A percentile compares a stretch with the other conserved stretches of the same genome.
phyloP scores from a whole-genome alignment of 2,888 invertebrate genomes.

The Tinea semifulvella region DNA sequence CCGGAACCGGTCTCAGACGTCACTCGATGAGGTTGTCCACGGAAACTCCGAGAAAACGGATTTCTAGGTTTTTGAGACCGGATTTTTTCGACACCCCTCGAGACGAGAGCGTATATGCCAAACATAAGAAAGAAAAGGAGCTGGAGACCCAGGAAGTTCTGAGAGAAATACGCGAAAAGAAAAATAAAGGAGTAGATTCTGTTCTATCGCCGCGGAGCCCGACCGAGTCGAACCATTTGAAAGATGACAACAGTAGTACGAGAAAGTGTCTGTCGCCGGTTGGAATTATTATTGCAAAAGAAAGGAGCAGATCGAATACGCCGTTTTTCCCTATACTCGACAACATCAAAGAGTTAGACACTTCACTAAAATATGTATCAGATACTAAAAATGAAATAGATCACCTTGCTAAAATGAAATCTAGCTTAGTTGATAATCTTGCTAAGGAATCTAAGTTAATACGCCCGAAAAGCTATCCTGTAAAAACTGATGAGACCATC shows the following conservation, averaged over 20 bases:
- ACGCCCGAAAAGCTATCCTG: slow-evolving; percentile 70
- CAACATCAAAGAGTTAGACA: slow-evolving; percentile 54
- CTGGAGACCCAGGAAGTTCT: slow-evolving; percentile 74
- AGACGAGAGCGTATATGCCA: slow-evolving; percentile 72
- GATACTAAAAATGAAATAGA: slow-evolving; percentile 17
- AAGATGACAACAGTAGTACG: slow-evolving; percentile 29
- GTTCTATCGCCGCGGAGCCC: slow-evolving; percentile 33
- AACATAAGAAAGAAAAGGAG: slow-evolving; percentile 71
- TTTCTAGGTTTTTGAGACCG: slow-evolving; percentile 79
- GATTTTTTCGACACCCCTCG: slow-evolving; percentile 78
- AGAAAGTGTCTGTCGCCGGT: slow-evolving; percentile 50
- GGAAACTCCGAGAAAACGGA: slow-evolving; percentile 65
- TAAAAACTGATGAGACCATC: slow-evolving; percentile 40
- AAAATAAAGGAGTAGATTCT: slow-evolving; percentile 44
- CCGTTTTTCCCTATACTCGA: slow-evolving; percentile 61
- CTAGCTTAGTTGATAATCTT: too few relatives aligned
- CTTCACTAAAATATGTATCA: slow-evolving; percentile 20
- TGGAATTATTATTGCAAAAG: slow-evolving; percentile 35
- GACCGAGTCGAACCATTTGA: slow-evolving; percentile 29
- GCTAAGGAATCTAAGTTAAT: slow-evolving; percentile 52
- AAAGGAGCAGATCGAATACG: slow-evolving; percentile 55
- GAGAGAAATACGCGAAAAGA: slow-evolving; percentile 73
- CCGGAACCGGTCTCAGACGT: slow-evolving; percentile 28
- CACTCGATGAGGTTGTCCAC: slow-evolving; percentile 35
- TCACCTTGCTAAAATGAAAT: slow-evolving; percentile 15